Conservation (phyloP, 64 coral and sea anemone species). For the Platygyra sinensis region DNA sequence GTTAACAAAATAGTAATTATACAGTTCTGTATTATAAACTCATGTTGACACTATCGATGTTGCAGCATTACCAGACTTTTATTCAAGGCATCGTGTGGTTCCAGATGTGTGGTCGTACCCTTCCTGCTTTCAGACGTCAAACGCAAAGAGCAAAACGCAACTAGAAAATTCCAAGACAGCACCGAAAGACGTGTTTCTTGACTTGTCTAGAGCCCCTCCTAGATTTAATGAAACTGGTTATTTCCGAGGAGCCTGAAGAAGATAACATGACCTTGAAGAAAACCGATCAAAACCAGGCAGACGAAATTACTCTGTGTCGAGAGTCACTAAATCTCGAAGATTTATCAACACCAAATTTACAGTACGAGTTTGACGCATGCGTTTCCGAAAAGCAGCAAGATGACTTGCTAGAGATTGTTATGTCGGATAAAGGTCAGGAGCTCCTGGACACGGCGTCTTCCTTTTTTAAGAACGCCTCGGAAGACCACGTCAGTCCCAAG, state of each 20-base stretch:
- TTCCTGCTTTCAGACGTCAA: constrained; percentile 41
- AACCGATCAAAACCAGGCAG: neutral
- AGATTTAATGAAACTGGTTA: constrained; percentile 1
- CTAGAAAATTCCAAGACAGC: neutral
- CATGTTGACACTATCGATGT: no score
- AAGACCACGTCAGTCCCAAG: no score
- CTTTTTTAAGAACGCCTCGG: neutral
- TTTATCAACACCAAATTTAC: neutral
- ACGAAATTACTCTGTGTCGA: neutral
- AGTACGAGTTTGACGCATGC: neutral
- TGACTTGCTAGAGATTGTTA: neutral
- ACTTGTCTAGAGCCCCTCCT: constrained; percentile 79
- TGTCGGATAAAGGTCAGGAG: constrained; percentile 8
- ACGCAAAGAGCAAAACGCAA: neutral
- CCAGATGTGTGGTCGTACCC: constrained; percentile 91
- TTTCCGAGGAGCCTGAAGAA: constrained; percentile 32
- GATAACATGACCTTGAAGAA: neutral
- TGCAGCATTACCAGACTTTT: constrained; percentile 55
- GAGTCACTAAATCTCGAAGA: neutral
- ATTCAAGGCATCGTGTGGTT: constrained; percentile 68
- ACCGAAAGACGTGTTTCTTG: constrained; percentile 53
- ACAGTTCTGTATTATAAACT: no score
- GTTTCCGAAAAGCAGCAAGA: neutral
- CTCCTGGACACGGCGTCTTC: constrained; percentile 42
- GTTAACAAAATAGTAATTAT: no score